These are phyloP conservation scores for Varecia variegata DNA, from an alignment of 2,797 vertebrate species.

Conservation along the genomic window DNA sequence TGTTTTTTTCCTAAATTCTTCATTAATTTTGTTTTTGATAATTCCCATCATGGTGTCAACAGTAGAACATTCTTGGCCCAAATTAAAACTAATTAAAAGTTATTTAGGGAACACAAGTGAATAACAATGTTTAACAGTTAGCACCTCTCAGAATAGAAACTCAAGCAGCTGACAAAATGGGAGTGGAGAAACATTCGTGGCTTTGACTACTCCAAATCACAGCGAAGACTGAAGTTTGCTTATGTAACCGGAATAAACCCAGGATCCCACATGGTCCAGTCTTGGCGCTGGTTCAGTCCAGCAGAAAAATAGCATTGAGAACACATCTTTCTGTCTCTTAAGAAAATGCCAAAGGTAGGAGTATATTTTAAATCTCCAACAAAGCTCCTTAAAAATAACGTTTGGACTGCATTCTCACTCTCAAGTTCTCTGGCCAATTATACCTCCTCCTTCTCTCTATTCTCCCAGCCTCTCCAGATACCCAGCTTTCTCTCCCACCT, in stretches of 20 bases:
- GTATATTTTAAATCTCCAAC: not conserved
- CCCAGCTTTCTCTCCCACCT: not conserved
- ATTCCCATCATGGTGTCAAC: conserved; percentile 58
- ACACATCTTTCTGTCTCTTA: conserved; percentile 15
- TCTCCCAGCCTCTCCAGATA: too few species aligned
- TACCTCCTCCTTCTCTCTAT: not conserved
- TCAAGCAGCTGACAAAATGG: conserved; percentile 61
- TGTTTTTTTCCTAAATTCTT: conserved; percentile 27
- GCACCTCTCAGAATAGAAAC: conserved; percentile 72
- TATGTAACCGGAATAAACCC: conserved; percentile 8
- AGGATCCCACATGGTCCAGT: not conserved
- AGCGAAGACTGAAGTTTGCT: conserved; percentile 42
- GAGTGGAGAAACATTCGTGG: conserved; percentile 15
- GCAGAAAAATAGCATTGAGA: not conserved
- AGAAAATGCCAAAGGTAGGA: conserved; percentile 27
- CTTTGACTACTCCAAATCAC: conserved; percentile 1
- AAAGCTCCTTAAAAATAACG: not conserved
- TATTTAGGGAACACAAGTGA: conserved; percentile 68
- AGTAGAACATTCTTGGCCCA: conserved; percentile 50
- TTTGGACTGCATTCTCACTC: not conserved
- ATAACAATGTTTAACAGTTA: conserved; percentile 68
- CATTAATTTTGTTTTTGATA: conserved; percentile 66
- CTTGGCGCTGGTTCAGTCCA: not conserved
- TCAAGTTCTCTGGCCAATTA: not conserved
- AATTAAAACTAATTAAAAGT: conserved; percentile 72